phyloP scores from a whole-genome alignment of 2,888 invertebrate genomes.

The Chrysomela aeneicollis region DNA sequence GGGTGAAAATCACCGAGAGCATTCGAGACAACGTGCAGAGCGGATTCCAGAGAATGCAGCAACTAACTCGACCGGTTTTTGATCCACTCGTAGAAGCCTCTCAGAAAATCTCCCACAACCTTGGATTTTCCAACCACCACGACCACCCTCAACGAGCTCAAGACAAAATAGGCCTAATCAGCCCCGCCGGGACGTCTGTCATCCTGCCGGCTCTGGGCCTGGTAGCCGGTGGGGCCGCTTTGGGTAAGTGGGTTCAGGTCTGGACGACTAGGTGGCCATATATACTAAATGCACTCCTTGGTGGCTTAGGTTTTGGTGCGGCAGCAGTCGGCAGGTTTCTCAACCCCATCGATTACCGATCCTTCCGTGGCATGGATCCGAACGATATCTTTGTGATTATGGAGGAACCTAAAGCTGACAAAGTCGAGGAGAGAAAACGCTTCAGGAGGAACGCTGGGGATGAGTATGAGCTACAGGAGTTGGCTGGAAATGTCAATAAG shows the following conservation, averaged over 20 bases:
- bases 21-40: slow-evolving; percentile 76
- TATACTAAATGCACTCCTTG: background rate
- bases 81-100: slow-evolving; percentile 81
- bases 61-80: slow-evolving; percentile 71
- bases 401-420: slow-evolving; percentile 42
- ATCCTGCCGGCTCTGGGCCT: slow-evolving; percentile 79
- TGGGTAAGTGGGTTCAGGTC: slow-evolving; percentile 57
- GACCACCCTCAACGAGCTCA: slow-evolving; percentile 60
- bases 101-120: slow-evolving; percentile 79
- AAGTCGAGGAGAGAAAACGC: slow-evolving; percentile 39
- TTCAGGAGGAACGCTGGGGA: slow-evolving; percentile 59
- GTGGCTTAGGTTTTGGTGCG: slow-evolving; percentile 70
- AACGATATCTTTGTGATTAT: slow-evolving; percentile 55
- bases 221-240: slow-evolving; percentile 83
- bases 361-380: slow-evolving; percentile 43
- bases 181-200: slow-evolving; percentile 68
- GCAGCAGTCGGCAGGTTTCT: slow-evolving; percentile 79
- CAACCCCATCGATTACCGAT: slow-evolving; percentile 54
- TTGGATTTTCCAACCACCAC: slow-evolving; percentile 68
- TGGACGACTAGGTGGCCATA: background rate
- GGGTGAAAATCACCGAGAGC: slow-evolving; percentile 77
- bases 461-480: slow-evolving; percentile 56
- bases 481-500: slow-evolving; percentile 53
- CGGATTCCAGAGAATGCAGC: slow-evolving; percentile 74
- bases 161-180: slow-evolving; percentile 72